A percentile compares a stretch with the other conserved stretches of the same genome.
Conservation (phyloP, 2,888 invertebrate genomes). For the Octodonta nipae region DNA sequence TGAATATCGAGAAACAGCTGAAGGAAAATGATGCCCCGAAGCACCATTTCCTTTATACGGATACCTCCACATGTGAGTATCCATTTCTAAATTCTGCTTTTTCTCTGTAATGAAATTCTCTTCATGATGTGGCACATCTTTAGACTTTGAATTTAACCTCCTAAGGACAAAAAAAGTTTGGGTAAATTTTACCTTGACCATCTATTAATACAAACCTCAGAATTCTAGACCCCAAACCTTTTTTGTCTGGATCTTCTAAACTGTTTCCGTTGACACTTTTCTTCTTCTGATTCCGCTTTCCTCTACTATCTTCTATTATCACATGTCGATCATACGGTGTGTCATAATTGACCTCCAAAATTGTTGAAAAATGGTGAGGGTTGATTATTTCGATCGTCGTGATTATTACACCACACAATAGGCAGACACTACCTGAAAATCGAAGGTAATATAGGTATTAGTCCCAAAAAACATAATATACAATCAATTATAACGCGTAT, state of each 20-base stretch:
- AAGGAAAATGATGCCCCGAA: constrained; percentile 2
- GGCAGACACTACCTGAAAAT: constrained; percentile 57
- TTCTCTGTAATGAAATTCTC: constrained; percentile 24
- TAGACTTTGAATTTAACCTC: constrained; percentile 57
- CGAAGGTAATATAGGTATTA: constrained; percentile 5
- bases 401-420: constrained; percentile 66
- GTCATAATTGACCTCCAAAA: constrained; percentile 83
- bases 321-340: constrained; percentile 88
- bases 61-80: constrained; percentile 11
- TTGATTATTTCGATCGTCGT: constrained; percentile 72
- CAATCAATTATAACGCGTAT: too few species aligned
- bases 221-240: constrained; percentile 48
- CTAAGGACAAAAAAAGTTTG: constrained; percentile 25
- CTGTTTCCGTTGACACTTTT: constrained; percentile 38
- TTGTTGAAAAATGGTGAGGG: constrained; percentile 84
- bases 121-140: constrained; percentile 29
- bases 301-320: constrained; percentile 76
- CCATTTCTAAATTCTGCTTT: constrained; percentile 9
- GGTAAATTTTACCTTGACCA: constrained; percentile 1
- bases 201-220: constrained; percentile 42
- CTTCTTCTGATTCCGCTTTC: constrained; percentile 49
- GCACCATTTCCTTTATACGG: constrained; percentile 9
- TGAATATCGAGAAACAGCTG: constrained; percentile 8
- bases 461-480: too few species aligned
- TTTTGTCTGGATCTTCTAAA: constrained; percentile 45